A percentile compares a stretch with the other conserved stretches of the same genome.
These are phyloP conservation scores for Achroia grisella DNA, from an alignment of 1,140 invertebrate species.

Conservation along the genomic window DNA sequence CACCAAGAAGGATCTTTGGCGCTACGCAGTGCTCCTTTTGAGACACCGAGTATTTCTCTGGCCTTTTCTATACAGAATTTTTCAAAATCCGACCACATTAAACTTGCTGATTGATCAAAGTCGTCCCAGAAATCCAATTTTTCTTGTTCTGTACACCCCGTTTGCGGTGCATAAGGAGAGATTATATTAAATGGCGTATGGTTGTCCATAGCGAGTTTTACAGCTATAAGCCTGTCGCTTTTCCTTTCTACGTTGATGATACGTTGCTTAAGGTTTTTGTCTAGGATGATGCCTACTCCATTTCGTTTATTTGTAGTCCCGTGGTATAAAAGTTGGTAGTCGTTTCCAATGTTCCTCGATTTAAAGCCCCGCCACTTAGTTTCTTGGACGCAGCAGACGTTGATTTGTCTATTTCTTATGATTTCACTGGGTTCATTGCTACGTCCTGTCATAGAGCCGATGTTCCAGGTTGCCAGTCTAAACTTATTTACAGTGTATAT, in stretches of 20 bases:
- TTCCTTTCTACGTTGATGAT: conserved; percentile 9
- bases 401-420: conserved; percentile 7
- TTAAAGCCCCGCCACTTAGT: conserved; percentile 16
- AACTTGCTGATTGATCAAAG: neutral
- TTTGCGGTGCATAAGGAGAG: conserved; percentile 6
- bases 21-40: neutral
- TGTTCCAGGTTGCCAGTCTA: too few species aligned
- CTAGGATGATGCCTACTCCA: conserved; percentile 8
- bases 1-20: conserved; percentile 3
- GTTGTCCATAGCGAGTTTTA: conserved; percentile 10
- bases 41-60: neutral
- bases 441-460: conserved; percentile 7
- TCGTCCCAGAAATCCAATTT: conserved; percentile 8
- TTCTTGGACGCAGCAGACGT: conserved; percentile 16
- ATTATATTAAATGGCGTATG: conserved; percentile 2
- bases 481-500: too few species aligned
- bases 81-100: conserved; percentile 2
- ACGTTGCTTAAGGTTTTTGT: conserved; percentile 2
- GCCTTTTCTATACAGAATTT: neutral
- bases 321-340: conserved; percentile 12
- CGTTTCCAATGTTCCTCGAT: conserved; percentile 11
- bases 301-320: neutral
- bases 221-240: conserved; percentile 8
- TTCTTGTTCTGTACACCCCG: neutral
- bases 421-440: conserved; percentile 6